phyloP scores from a whole-genome alignment of 2,113 vertebrate species.

The Emberiza fucata region DNA sequence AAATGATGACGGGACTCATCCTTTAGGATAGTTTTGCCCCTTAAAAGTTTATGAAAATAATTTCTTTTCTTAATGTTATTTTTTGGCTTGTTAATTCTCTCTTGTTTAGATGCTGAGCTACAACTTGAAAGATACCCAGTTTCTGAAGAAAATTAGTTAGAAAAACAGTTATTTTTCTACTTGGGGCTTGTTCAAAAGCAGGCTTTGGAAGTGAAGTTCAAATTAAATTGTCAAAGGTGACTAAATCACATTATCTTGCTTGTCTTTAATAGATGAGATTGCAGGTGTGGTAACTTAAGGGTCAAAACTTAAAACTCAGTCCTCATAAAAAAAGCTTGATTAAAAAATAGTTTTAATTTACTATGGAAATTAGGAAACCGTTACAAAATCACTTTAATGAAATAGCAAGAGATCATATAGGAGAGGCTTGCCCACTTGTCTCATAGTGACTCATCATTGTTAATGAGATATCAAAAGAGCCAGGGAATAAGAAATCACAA shows the following conservation, averaged over 20 bases:
- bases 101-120: background rate
- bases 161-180: background rate
- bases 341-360: background rate
- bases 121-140: background rate
- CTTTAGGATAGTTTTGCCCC: background rate
- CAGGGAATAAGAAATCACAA: background rate
- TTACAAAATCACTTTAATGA: background rate
- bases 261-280: background rate
- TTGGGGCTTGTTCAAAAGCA: background rate
- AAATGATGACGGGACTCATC: background rate
- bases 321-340: background rate
- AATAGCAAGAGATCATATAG: background rate
- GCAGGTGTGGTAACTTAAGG: background rate
- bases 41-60: background rate
- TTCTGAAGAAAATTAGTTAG: background rate
- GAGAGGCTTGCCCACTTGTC: background rate
- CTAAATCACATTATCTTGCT: background rate
- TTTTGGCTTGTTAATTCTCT: background rate
- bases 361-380: background rate
- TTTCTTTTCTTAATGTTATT: background rate
- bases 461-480: background rate
- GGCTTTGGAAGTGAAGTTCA: background rate
- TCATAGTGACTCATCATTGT: background rate
- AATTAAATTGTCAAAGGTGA: background rate
- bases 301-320: background rate